These are phyloP conservation scores for Bombylius major DNA, from an alignment of 2,888 invertebrate species.

Conservation along the genomic window DNA sequence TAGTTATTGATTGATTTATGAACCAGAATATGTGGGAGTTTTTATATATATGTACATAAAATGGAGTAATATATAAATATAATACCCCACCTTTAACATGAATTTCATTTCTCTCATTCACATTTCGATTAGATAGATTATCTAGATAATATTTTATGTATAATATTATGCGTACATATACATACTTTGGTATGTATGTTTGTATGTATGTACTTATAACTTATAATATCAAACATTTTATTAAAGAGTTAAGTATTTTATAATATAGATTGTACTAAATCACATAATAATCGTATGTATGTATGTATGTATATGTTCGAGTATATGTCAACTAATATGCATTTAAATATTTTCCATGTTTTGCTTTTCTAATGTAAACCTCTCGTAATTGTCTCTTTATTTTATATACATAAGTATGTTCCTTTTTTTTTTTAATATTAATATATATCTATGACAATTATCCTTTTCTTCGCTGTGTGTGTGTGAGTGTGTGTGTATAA, in stretches of 20 bases:
- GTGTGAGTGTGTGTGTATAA: background rate
- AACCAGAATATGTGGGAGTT: slow-evolving; percentile 6
- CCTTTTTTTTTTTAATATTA: too few relatives aligned
- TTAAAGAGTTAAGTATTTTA: too few relatives aligned
- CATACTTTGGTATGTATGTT: background rate
- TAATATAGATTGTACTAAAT: too few relatives aligned
- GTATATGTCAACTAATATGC: too few relatives aligned
- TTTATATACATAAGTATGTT: background rate
- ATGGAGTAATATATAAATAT: too few relatives aligned
- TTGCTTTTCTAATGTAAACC: background rate
- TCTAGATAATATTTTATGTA: background rate
- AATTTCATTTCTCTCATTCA: background rate
- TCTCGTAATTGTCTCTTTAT: background rate
- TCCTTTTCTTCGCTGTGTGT: background rate
- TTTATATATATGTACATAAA: too few relatives aligned
- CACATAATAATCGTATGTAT: background rate
- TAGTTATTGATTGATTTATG: slow-evolving; percentile 21
- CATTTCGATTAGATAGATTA: too few relatives aligned
- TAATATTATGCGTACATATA: background rate
- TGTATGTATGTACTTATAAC: background rate
- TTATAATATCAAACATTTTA: too few relatives aligned
- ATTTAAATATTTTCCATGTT: too few relatives aligned
- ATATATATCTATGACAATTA: background rate
- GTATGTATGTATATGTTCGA: background rate
- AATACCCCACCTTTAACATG: background rate